A percentile compares a stretch with the other conserved stretches of the same genome.
These are phyloP conservation scores for Lacerta bilineata DNA, from an alignment of 2,797 vertebrate species.

Conservation along the genomic window DNA sequence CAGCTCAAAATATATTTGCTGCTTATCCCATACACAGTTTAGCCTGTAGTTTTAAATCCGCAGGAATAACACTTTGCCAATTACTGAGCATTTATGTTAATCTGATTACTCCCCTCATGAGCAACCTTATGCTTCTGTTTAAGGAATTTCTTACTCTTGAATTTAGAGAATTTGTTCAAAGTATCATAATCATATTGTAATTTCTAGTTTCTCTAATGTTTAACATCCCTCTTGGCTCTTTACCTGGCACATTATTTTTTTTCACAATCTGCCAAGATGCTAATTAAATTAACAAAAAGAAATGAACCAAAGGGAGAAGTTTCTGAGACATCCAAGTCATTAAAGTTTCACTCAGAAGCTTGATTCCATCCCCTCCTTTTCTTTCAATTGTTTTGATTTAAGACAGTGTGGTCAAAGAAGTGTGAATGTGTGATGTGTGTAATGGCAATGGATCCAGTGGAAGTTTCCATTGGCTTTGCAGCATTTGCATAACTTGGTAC, in stretches of 20 bases:
- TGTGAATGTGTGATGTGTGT: neutral
- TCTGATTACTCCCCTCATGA: constrained; percentile 23
- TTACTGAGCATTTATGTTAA: constrained; percentile 14
- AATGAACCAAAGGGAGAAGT: constrained; percentile 39
- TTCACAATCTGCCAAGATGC: constrained; percentile 17
- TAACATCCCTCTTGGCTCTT: constrained; percentile 9
- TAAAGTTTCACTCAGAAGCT: constrained; percentile 29
- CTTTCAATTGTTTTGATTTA: constrained; percentile 19
- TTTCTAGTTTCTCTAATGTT: constrained; percentile 19
- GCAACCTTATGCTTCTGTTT: neutral
- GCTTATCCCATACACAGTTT: constrained; percentile 6
- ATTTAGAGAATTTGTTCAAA: neutral
- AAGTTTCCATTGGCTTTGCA: constrained; percentile 7
- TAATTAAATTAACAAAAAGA: constrained; percentile 37
- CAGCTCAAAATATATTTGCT: constrained; percentile 16
- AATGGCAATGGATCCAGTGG: constrained; percentile 32
- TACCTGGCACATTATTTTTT: neutral
- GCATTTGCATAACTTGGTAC: constrained; percentile 38
- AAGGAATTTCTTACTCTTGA: constrained; percentile 26
- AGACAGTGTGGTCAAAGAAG: constrained; percentile 11
- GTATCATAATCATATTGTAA: constrained; percentile 8
- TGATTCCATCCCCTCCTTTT: neutral
- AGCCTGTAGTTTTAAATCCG: constrained; percentile 12
- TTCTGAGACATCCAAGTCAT: constrained; percentile 11
- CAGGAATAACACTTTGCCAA: constrained; percentile 11